These are phyloP conservation scores for Lagocephalus sceleratus DNA, from an alignment of 2,797 vertebrate species.

Conservation along the genomic window DNA sequence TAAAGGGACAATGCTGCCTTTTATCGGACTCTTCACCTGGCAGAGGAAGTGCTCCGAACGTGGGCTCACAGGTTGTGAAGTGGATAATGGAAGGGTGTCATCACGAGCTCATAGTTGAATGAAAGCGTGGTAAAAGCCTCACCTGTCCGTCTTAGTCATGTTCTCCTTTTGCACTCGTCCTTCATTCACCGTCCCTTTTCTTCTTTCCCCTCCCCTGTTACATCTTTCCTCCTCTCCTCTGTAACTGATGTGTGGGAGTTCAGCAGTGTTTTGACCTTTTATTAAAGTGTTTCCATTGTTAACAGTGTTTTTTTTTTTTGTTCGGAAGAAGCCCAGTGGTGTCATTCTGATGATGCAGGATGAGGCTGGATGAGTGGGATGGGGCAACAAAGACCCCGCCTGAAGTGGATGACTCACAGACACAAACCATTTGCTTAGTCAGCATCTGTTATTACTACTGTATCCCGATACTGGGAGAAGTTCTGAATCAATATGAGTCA, in stretches of 20 bases:
- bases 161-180: slow-evolving; percentile 7
- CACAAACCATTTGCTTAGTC: slow-evolving; percentile 12
- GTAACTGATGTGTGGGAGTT: slow-evolving; percentile 35
- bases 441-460: slow-evolving; percentile 18
- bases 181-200: slow-evolving; percentile 1
- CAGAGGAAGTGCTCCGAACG: slow-evolving; percentile 20
- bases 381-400: slow-evolving; percentile 36
- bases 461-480: slow-evolving; percentile 1
- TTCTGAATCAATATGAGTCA: background rate
- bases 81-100: slow-evolving; percentile 32
- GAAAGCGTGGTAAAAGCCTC: slow-evolving; percentile 9
- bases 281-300: slow-evolving; percentile 37
- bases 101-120: background rate
- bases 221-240: background rate
- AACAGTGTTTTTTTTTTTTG: slow-evolving; percentile 28
- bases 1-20: slow-evolving; percentile 27
- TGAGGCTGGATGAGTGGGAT: slow-evolving; percentile 15
- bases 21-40: slow-evolving; percentile 22
- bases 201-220: background rate
- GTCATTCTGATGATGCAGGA: slow-evolving; percentile 40
- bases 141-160: slow-evolving; percentile 4
- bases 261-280: slow-evolving; percentile 50
- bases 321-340: slow-evolving; percentile 15
- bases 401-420: slow-evolving; percentile 37
- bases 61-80: slow-evolving; percentile 29